Percentiles rank a stretch among this genome's conserved stretches.
Evolutionary conservation across 2,888 invertebrate genomes (phyloP).

Genomic region (Cosmopolites sordidus): DNA sequence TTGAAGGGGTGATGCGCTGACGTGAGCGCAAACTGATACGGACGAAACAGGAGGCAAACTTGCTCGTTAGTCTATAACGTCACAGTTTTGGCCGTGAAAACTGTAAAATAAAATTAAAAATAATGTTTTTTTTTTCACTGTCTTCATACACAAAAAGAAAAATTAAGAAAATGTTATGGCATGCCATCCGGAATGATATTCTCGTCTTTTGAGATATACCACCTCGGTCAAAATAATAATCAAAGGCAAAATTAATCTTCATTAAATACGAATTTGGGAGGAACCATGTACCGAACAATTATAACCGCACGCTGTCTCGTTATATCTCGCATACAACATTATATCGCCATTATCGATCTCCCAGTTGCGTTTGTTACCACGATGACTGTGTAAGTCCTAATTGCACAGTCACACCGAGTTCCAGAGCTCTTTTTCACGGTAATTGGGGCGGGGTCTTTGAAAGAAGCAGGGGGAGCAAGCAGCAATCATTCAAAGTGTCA

Average conservation of each 20-base stretch:
- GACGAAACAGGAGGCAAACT: neutral
- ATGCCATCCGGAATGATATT: too few species aligned
- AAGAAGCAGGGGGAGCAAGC: too few species aligned
- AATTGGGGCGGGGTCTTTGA: neutral
- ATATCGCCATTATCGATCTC: conserved; percentile 1
- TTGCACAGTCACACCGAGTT: neutral
- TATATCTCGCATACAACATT: conserved; percentile 3
- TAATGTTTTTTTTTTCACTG: too few species aligned
- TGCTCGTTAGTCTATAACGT: neutral
- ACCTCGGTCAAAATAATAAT: too few species aligned
- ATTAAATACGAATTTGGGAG: conserved; percentile 40
- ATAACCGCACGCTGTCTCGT: conserved; percentile 27
- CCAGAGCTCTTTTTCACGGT: neutral
- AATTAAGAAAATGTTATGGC: too few species aligned
- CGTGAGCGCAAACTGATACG: conserved; percentile 6
- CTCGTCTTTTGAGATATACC: too few species aligned
- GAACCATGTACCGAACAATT: conserved; percentile 41
- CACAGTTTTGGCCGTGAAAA: neutral
- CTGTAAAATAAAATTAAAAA: too few species aligned
- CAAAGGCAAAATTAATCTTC: conserved; percentile 36
- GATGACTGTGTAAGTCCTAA: neutral
- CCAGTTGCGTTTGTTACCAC: neutral
- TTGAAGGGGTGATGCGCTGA: conserved; percentile 55
- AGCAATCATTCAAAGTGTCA: too few species aligned
- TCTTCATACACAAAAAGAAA: too few species aligned